phyloP scores from a whole-genome alignment of 2,888 invertebrate species.

The Amphiduros pacificus region DNA sequence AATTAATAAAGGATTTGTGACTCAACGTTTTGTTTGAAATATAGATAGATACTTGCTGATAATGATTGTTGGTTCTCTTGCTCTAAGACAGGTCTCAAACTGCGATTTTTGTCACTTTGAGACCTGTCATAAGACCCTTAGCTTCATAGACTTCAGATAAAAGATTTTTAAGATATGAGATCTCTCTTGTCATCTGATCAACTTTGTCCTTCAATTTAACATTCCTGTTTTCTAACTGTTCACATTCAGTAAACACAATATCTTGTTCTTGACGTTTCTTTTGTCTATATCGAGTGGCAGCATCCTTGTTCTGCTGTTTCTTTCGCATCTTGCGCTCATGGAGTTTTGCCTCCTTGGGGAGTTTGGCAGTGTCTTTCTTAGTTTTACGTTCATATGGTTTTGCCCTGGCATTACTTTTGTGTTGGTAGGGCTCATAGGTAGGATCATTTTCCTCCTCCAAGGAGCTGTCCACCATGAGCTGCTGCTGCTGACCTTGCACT shows the following conservation, averaged over 20 bases:
- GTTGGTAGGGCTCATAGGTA: too few species aligned
- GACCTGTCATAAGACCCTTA: neutral
- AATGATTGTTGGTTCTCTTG: too few species aligned
- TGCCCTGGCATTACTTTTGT: neutral
- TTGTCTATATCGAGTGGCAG: conserved; percentile 29
- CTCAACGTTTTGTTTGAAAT: too few species aligned
- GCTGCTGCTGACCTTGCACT: neutral
- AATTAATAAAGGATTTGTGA: too few species aligned
- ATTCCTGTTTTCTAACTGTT: conserved; percentile 25
- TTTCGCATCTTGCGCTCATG: conserved; percentile 21
- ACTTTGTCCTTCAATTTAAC: conserved; percentile 27
- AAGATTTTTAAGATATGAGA: conserved; percentile 31
- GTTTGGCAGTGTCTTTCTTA: neutral
- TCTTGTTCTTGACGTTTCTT: conserved; percentile 29
- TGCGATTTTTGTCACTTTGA: too few species aligned
- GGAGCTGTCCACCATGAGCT: neutral
- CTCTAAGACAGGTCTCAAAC: too few species aligned
- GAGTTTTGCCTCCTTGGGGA: neutral
- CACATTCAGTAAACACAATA: conserved; percentile 16
- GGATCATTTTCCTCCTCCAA: neutral
- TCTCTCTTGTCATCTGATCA: conserved; percentile 29
- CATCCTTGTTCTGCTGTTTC: conserved; percentile 35
- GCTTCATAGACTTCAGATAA: conserved; percentile 27
- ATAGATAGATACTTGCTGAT: too few species aligned
- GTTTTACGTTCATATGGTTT: conserved; percentile 1